Conservation (phyloP, 23 tunicate species). For the Trididemnum nubilum region DNA sequence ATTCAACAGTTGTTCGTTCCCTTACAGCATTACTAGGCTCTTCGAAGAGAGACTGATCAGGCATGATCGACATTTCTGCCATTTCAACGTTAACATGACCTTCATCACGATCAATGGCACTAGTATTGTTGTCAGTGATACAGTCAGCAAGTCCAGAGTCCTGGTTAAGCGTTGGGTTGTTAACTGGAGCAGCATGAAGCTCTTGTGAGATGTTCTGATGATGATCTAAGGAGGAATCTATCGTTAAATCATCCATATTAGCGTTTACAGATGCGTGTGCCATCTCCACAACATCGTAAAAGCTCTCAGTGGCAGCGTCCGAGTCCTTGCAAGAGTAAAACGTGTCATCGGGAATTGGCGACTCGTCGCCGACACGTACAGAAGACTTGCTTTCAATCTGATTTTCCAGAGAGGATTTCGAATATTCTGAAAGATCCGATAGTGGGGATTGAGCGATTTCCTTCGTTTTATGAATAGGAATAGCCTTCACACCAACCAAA, state of each 20-base stretch:
- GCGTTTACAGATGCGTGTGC: conserved; percentile 45
- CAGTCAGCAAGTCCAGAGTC: background rate
- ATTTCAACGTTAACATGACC: background rate
- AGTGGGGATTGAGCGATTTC: background rate
- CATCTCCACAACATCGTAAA: conserved; percentile 69
- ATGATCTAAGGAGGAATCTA: background rate
- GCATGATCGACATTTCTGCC: background rate
- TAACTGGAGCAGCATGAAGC: background rate
- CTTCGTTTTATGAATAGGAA: background rate
- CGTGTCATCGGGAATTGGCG: background rate
- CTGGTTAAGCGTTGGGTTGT: background rate
- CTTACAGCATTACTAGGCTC: too few species aligned
- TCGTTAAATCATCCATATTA: conserved; percentile 1
- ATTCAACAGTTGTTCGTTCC: background rate
- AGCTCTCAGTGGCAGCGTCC: conserved; percentile 19
- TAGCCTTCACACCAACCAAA: too few species aligned
- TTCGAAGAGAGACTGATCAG: background rate
- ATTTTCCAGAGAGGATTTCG: background rate
- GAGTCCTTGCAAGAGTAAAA: background rate
- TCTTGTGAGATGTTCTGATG: background rate
- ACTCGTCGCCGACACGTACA: background rate
- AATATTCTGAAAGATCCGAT: background rate
- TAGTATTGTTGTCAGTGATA: background rate
- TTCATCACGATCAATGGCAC: conserved; percentile 11
- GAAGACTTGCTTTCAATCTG: background rate